These are phyloP conservation scores for Mionectes macconnelli DNA, from an alignment of 2,113 vertebrate species.

Conservation along the genomic window DNA sequence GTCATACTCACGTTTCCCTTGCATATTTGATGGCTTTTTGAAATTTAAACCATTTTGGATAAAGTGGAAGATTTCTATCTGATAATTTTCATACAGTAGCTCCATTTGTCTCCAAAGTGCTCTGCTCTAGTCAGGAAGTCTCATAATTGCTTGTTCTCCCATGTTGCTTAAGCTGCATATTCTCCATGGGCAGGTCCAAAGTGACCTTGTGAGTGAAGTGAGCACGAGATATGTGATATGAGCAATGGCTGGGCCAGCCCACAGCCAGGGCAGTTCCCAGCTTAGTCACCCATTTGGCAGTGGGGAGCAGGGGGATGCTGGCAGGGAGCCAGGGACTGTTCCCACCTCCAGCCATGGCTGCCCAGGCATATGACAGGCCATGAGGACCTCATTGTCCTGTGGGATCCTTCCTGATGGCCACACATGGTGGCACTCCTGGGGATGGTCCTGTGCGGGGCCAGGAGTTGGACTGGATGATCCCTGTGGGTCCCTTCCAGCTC, in stretches of 20 bases:
- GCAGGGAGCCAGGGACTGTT: not conserved
- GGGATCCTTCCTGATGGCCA: not conserved
- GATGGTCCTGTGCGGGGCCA: not conserved
- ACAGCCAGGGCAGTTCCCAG: not conserved
- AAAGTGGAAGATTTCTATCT: not conserved
- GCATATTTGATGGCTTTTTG: not conserved
- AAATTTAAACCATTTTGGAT: not conserved
- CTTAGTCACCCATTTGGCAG: not conserved
- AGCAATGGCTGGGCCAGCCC: not conserved
- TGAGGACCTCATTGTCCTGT: not conserved
- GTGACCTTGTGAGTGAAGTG: not conserved
- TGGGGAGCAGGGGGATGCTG: not conserved
- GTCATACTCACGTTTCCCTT: not conserved
- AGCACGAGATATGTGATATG: not conserved
- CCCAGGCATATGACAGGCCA: not conserved
- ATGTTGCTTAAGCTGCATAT: slow-evolving; percentile 27
- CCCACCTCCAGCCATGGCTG: not conserved
- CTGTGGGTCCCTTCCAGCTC: not conserved
- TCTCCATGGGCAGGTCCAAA: slow-evolving; percentile 30
- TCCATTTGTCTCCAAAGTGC: not conserved
- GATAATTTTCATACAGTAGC: not conserved
- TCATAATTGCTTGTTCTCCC: not conserved
- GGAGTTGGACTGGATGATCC: not conserved
- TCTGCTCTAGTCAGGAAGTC: not conserved
- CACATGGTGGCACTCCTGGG: not conserved